Percentiles rank a stretch among this genome's conserved stretches.
phyloP scores from a whole-genome alignment of 2,888 invertebrate species.

The Cataglyphis albicans region DNA sequence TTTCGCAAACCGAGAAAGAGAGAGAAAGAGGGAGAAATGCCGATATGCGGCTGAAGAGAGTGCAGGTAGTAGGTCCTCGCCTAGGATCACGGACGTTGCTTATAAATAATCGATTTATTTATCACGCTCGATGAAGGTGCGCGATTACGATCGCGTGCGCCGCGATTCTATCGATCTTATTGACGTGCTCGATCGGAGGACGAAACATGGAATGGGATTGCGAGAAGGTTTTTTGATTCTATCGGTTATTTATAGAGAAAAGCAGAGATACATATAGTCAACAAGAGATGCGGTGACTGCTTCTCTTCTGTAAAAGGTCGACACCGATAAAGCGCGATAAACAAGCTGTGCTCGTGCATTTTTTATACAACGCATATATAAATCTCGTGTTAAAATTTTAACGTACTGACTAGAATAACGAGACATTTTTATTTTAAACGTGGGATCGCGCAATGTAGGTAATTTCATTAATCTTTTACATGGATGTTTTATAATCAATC shows the following conservation, averaged over 20 bases:
- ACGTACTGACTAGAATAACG: conserved; percentile 23
- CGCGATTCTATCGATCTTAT: conserved; percentile 41
- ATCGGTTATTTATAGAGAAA: conserved; percentile 38
- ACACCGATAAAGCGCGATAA: conserved; percentile 41
- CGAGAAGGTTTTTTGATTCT: conserved; percentile 40
- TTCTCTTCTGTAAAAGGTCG: conserved; percentile 39
- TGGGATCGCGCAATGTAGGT: neutral
- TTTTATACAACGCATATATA: conserved; percentile 22
- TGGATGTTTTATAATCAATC: neutral
- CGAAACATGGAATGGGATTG: conserved; percentile 33
- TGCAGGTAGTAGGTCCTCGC: conserved; percentile 51
- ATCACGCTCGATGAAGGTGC: conserved; percentile 51
- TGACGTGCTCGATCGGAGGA: conserved; percentile 45
- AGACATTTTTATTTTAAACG: conserved; percentile 28
- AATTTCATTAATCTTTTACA: conserved; percentile 18
- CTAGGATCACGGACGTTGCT: conserved; percentile 60
- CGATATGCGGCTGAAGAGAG: conserved; percentile 27
- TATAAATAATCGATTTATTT: conserved; percentile 72
- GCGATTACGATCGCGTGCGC: conserved; percentile 34
- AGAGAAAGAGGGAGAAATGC: neutral
- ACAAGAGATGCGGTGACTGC: neutral
- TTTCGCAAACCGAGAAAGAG: conserved; percentile 51
- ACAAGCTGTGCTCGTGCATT: conserved; percentile 34
- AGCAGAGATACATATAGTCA: neutral
- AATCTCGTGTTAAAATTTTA: conserved; percentile 34